Evolutionary conservation across 2,113 vertebrate genomes (phyloP), one percentile per base, ranked within the genome.

Genomic region (Petrocephalus zakoni): DNA sequence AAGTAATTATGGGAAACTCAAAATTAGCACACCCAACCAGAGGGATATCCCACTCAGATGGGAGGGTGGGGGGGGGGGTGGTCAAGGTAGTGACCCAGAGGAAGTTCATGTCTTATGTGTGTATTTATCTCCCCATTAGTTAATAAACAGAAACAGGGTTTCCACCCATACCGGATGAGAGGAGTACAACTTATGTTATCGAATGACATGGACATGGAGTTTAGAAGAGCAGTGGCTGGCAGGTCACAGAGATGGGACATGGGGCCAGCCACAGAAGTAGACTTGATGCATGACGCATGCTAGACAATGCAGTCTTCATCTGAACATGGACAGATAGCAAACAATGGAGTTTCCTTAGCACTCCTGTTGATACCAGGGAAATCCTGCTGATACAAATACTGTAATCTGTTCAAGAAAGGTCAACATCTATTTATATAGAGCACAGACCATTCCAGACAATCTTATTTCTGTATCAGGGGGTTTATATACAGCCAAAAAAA

Each of bases 211-310:
- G 53, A 7, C 87, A 91, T 92, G 85, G 87, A 89, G 19, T 53
- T 61, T n/a, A 22, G 21, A 75, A 85, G 49, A 22, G 34, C 22
- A 85, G 9, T 11, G 56, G 42, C 37, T 47, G 19, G 11, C 10
- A 85, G 37, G 10, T 78, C 82, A 91, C 92, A 6, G 82, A 34
- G 55, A 51, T 34, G 29, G 92, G 90, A 93, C 61, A 90, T 9
- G 19, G 85, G 89, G 90, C 61, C 90, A 92, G 90, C 89, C 25
- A 92, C 89, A 90, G 87, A 87, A 88, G 88, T 88, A 55, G 34
- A 87, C 55, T 88, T 95, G 95, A 95, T 92, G 93, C 55, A 88
- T 95, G 95, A 95, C 92, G 93, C 93, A 95, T 89, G 17, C 81
- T 58, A 89, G 87, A 95, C 94, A 93, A 94, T 94, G 87, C 92